Conservation (phyloP, 2,113 vertebrate genomes). For the Plecturocebus donacophilus region DNA sequence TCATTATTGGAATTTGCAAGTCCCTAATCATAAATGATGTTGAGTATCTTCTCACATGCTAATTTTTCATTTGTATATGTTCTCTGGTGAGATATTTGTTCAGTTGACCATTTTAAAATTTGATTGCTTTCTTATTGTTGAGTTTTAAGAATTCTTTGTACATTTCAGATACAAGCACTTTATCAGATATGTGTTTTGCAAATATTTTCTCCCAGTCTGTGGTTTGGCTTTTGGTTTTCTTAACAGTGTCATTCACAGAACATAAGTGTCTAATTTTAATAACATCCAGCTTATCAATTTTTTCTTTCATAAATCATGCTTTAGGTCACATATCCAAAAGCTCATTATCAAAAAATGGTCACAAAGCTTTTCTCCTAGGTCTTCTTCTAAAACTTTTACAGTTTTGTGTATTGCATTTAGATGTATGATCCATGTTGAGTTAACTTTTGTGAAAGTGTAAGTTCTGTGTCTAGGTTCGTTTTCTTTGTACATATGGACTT, state of each 20-base stretch:
- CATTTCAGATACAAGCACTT: not conserved
- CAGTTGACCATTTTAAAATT: not conserved
- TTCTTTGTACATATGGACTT: not conserved
- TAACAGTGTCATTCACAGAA: not conserved
- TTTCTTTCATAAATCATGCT: not conserved
- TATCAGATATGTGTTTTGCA: not conserved
- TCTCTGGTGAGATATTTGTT: not conserved
- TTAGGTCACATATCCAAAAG: not conserved
- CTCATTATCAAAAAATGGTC: not conserved
- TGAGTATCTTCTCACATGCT: not conserved
- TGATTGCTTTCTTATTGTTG: not conserved
- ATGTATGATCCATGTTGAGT: not conserved
- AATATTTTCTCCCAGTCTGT: not conserved
- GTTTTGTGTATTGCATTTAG: not conserved
- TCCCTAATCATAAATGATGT: not conserved
- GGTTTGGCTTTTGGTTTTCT: not conserved
- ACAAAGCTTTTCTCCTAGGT: not conserved
- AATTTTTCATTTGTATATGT: not conserved
- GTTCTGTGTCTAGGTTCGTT: not conserved
- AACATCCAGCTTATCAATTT: not conserved
- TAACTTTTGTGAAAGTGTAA: constrained; percentile 30
- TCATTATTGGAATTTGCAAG: not conserved
- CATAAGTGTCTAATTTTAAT: not conserved
- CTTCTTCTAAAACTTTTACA: not conserved
- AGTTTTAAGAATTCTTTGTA: not conserved